phyloP scores from a whole-genome alignment of 2,888 invertebrate genomes.

The Caenorhabditis drosophilae region DNA sequence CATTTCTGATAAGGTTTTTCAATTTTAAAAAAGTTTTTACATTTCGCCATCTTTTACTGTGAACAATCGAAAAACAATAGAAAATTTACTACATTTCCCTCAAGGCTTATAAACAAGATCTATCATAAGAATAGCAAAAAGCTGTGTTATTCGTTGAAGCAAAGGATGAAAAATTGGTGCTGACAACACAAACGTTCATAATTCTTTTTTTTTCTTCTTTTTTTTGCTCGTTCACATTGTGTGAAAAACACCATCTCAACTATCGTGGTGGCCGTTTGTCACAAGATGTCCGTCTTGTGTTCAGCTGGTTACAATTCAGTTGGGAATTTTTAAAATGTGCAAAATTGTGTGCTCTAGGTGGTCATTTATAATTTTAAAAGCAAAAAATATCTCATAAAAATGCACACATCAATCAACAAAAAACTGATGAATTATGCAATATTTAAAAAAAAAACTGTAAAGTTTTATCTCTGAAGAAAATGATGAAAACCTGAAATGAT shows the following conservation, averaged over 20 bases:
- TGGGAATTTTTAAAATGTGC: constrained; percentile 17
- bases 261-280: constrained; percentile 1
- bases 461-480: too few relatives aligned
- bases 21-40: background rate
- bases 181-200: constrained; percentile 14
- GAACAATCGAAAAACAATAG: too few relatives aligned
- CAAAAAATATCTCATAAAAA: too few relatives aligned
- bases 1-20: background rate
- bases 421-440: too few relatives aligned
- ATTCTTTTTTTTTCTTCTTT: constrained; percentile 29
- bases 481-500: too few relatives aligned
- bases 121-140: constrained; percentile 13
- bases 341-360: too few relatives aligned
- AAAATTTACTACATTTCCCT: constrained; percentile 17
- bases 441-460: too few relatives aligned
- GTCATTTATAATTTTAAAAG: too few relatives aligned
- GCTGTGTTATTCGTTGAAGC: too few relatives aligned
- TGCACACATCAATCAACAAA: too few relatives aligned
- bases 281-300: constrained; percentile 12
- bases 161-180: too few relatives aligned
- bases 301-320: constrained; percentile 29
- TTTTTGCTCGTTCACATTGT: too few relatives aligned
- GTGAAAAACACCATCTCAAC: background rate
- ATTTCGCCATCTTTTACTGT: constrained; percentile 2
- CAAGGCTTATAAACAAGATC: constrained; percentile 27